Percentiles rank a stretch among this genome's conserved stretches.
Evolutionary conservation across 1,140 invertebrate species (phyloP).

Genomic region (Arion vulgaris): DNA sequence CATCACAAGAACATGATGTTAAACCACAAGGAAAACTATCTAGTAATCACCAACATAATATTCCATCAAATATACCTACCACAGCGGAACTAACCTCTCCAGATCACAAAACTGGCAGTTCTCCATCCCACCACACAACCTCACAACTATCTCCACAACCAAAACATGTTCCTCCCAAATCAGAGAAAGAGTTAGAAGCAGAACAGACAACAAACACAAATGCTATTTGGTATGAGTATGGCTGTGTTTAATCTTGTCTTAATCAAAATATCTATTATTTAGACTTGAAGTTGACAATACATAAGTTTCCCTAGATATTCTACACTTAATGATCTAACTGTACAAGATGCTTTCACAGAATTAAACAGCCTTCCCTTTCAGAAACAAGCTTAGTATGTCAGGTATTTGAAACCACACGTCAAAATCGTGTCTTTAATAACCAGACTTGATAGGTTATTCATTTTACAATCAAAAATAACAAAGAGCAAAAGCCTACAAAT

Average conservation of each 20-base stretch:
- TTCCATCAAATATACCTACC: neutral
- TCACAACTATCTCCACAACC: neutral
- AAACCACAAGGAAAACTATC: constrained; percentile 21
- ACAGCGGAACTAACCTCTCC: neutral
- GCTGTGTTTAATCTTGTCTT: constrained; percentile 82
- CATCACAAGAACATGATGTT: neutral
- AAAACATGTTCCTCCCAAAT: neutral
- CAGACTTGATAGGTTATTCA: no score
- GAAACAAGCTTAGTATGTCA: no score
- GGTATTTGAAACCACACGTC: no score
- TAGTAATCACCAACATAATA: neutral
- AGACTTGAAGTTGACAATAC: no score
- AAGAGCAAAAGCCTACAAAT: no score
- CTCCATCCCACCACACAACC: neutral
- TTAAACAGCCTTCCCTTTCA: no score
- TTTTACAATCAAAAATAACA: no score
- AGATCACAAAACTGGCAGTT: neutral
- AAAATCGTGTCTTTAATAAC: no score
- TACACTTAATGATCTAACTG: no score
- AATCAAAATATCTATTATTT: no score
- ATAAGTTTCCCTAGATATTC: no score
- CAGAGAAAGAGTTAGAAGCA: neutral
- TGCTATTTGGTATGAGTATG: constrained; percentile 94
- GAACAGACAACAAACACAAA: constrained; percentile 59
- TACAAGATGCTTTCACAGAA: no score